phyloP scores from a whole-genome alignment of 2,888 invertebrate species.

The Flexamia atlantica region DNA sequence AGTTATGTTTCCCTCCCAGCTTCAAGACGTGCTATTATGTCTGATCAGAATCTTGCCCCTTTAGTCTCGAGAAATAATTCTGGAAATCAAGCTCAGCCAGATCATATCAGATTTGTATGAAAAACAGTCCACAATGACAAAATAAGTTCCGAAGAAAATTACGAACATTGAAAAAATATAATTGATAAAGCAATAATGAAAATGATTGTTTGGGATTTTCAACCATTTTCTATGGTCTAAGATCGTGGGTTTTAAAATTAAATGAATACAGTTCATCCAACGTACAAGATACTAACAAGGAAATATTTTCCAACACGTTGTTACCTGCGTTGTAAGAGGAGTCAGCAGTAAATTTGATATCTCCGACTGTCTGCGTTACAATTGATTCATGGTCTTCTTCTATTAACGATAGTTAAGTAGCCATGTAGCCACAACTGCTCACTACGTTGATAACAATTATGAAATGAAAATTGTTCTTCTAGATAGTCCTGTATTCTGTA shows the following conservation, averaged over 20 bases:
- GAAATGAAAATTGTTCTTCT: slow-evolving; percentile 68
- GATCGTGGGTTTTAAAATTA: slow-evolving; percentile 42
- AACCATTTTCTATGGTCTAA: slow-evolving; percentile 57
- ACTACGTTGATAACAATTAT: slow-evolving; percentile 70
- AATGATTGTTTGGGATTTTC: slow-evolving; percentile 52
- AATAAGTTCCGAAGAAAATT: slow-evolving; percentile 17
- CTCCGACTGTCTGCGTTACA: slow-evolving; percentile 68
- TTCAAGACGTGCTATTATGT: too few species aligned
- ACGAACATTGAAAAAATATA: slow-evolving; percentile 34
- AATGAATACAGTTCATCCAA: slow-evolving; percentile 4
- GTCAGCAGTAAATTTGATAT: slow-evolving; percentile 16
- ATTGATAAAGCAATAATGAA: slow-evolving; percentile 50
- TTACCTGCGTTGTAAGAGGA: slow-evolving; percentile 39
- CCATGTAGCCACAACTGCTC: slow-evolving; percentile 70
- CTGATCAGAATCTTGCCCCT: too few species aligned
- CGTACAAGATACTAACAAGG: slow-evolving; percentile 39
- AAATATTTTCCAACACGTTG: slow-evolving; percentile 51
- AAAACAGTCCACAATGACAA: not conserved
- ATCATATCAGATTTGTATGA: too few species aligned
- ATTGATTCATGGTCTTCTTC: slow-evolving; percentile 72
- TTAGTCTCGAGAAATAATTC: too few species aligned
- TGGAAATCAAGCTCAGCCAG: too few species aligned
- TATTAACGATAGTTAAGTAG: slow-evolving; percentile 70
- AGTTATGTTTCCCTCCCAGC: too few species aligned
- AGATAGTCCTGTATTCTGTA: slow-evolving; percentile 66